Conservation (phyloP, 2,113 vertebrate genomes). For the Tragulus kanchil region DNA sequence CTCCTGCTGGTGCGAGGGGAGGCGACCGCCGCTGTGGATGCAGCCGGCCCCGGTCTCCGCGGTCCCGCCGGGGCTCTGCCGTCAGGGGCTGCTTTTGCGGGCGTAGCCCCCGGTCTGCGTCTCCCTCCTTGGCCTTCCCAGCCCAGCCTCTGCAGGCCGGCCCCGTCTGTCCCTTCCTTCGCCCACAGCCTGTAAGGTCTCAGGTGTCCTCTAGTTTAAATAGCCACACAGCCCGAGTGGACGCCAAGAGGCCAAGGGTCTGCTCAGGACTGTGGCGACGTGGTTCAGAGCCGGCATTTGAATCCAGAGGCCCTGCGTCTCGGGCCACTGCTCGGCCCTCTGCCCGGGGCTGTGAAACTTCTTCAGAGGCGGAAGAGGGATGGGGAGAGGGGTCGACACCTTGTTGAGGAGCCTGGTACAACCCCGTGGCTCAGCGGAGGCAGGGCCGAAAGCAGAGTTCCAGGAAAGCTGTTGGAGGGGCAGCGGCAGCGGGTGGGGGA, state of each 20-base stretch:
- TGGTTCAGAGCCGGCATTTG: neutral
- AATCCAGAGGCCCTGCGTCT: neutral
- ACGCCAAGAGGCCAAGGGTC: neutral
- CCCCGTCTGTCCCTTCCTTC: neutral
- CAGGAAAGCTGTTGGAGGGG: neutral
- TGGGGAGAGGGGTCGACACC: neutral
- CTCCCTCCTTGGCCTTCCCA: neutral
- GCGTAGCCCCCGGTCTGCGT: fast-evolving
- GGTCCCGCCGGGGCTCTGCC: neutral
- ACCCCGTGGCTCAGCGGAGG: neutral
- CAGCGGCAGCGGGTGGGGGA: too few species aligned
- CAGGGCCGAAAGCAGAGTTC: neutral
- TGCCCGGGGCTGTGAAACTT: neutral
- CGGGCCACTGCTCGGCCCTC: neutral
- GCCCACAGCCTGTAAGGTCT: neutral
- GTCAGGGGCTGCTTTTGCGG: neutral
- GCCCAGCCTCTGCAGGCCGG: neutral
- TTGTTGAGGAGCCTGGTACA: neutral
- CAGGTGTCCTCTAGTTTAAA: neutral
- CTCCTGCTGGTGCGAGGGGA: fast-evolving
- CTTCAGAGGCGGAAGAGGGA: neutral
- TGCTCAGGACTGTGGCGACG: neutral
- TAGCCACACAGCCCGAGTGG: too few species aligned
- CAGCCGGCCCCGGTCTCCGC: neutral
- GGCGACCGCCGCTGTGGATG: fast-evolving